These are phyloP conservation scores for Ditylenchus dipsaci DNA, from an alignment of 1,140 invertebrate species.

Conservation along the genomic window DNA sequence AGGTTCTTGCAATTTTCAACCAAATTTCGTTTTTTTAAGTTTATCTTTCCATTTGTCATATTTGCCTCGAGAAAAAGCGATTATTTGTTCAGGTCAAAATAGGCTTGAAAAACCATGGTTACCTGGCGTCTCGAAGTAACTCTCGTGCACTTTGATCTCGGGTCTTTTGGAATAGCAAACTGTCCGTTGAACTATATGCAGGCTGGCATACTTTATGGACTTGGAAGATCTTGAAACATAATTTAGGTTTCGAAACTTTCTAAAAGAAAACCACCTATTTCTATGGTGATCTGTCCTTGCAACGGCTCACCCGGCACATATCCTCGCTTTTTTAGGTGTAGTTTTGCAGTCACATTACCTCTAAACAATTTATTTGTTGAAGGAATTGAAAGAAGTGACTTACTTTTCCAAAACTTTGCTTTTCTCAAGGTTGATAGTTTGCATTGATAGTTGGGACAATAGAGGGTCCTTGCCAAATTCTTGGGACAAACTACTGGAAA, in stretches of 20 bases:
- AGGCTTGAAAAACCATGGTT: constrained; percentile 1
- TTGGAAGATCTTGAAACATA: constrained; percentile 25
- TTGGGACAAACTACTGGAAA: constrained; percentile 24
- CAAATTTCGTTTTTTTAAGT: too few relatives aligned
- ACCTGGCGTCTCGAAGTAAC: constrained; percentile 13
- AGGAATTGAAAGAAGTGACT: background rate
- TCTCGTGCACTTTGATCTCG: constrained; percentile 28
- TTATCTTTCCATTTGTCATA: too few relatives aligned
- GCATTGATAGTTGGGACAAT: background rate
- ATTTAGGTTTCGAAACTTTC: background rate
- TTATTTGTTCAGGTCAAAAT: too few relatives aligned
- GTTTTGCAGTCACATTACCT: background rate
- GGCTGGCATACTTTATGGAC: constrained; percentile 23
- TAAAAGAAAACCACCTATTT: constrained; percentile 21
- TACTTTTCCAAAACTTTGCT: background rate
- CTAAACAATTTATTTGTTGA: background rate
- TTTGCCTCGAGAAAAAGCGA: too few relatives aligned
- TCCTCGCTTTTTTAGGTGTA: constrained; percentile 9
- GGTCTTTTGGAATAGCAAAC: constrained; percentile 29
- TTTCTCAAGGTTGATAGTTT: constrained; percentile 1
- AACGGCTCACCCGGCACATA: constrained; percentile 26
- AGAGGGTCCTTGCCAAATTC: background rate
- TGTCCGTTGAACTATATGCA: constrained; percentile 18
- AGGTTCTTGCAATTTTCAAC: too few relatives aligned
- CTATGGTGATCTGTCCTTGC: constrained; percentile 18